Evolutionary conservation across 2,113 vertebrate species (phyloP).

Genomic region (Semicossyphus pulcher): DNA sequence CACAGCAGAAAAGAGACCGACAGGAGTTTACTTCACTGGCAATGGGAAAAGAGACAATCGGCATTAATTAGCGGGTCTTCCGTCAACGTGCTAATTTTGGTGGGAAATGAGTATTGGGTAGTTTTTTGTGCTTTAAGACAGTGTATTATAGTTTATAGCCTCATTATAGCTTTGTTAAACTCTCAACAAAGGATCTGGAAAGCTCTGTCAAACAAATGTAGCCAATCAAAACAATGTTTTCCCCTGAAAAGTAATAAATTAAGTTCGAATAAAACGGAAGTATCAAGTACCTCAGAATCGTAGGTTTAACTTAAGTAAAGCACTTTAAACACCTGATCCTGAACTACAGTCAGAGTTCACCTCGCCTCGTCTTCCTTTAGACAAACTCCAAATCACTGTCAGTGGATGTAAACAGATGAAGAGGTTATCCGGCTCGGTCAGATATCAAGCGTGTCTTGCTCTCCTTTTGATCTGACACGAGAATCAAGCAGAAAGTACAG

Average conservation of each 20-base stretch:
- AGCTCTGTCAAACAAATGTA: neutral
- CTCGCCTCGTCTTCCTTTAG: slow-evolving; percentile 13
- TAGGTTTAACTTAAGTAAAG: neutral
- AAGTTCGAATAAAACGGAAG: neutral
- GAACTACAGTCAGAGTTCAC: slow-evolving; percentile 8
- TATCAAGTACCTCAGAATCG: neutral
- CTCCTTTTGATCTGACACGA: slow-evolving; percentile 67
- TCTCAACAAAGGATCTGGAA: neutral
- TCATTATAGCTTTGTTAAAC: neutral
- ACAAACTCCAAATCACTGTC: slow-evolving; percentile 42
- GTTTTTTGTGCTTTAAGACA: neutral
- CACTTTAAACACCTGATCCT: slow-evolving; percentile 20
- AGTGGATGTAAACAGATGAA: slow-evolving; percentile 45
- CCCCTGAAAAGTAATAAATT: neutral
- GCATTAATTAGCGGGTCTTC: too few species aligned
- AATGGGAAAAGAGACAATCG: too few species aligned
- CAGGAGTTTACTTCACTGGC: too few species aligned
- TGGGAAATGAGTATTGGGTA: too few species aligned
- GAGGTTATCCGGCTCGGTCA: slow-evolving; percentile 44
- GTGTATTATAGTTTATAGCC: neutral
- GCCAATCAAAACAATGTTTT: neutral
- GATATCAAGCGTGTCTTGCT: slow-evolving; percentile 49
- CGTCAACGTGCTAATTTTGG: too few species aligned
- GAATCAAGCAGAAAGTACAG: slow-evolving; percentile 62
- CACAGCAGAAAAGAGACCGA: too few species aligned